Evolutionary conservation across 2,888 invertebrate genomes (phyloP), one percentile per base, ranked within the genome.

Genomic region (Tiliacea aurago): DNA sequence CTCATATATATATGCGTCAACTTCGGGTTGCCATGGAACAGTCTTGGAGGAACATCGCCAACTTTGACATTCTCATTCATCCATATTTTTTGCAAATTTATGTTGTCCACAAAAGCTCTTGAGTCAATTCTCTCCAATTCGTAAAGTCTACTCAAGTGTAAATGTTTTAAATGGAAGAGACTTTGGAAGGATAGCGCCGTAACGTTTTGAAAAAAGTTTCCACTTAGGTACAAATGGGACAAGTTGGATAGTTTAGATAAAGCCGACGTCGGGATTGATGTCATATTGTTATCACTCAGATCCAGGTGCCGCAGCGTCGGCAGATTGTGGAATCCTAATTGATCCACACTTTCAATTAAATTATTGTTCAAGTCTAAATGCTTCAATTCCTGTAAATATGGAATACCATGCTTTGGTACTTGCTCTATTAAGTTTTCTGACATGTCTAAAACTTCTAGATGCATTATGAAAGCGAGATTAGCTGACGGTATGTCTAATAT

Each of bases 11-110:
- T 97, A 88, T 97, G 97, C 61, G 97, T 97, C 79, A 98, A 94
- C 88, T 98, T 97, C 13, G 98, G 98, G 90, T 98, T 98, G 51
- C 98, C 98, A 91, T 98, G 98, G 88, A 99, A 98, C 73, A 99
- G 95, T 90, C 98, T 97, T 71, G 98, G 97, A n/a, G 99, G 98
- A 77, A 99, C 96, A 87, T 97, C 97, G 69, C 96, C 96, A 68
- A 99, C 96, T 87, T 97, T 97, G 18, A 97, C 97, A 92, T 98
- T 98, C 90, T 98, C 97, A 91, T 98, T 98, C 95, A 98, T 96
- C 93, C 97, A 97, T 85, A 98, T 97, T 81, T 97, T 97, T 91
- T 98, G 98, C 84, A 98, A 95, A 90, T 98, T 98, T 49, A 98
- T 98, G 93, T 98, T 98, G 95, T 98, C 98, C 77, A 98, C 98